Evolutionary conservation across 2,888 invertebrate genomes (phyloP).

Genomic region (Pristionchus entomophagus): DNA sequence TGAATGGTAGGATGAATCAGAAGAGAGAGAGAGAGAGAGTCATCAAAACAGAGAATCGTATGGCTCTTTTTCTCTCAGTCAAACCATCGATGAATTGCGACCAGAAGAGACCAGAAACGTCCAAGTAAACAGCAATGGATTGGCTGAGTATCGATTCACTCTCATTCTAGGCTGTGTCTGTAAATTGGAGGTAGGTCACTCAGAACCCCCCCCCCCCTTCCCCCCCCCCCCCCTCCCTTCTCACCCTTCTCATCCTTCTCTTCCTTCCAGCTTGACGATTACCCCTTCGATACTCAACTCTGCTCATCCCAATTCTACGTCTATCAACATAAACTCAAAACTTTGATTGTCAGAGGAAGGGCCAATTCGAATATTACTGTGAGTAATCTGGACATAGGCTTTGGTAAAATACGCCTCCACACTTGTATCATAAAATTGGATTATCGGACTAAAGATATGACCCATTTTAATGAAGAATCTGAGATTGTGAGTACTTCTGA

Average conservation of each 20-base stretch:
- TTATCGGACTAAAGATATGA: no score
- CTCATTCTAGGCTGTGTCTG: constrained; percentile 24
- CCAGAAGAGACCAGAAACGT: neutral
- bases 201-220: no score
- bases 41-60: neutral
- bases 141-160: constrained; percentile 7
- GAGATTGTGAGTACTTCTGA: no score
- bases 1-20: constrained; percentile 34
- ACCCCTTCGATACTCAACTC: constrained; percentile 28
- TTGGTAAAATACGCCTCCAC: no score
- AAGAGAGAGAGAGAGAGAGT: neutral
- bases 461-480: no score
- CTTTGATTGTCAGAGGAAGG: neutral
- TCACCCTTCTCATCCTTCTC: no score
- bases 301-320: neutral
- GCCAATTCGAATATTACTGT: neutral
- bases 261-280: neutral
- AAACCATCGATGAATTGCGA: constrained; percentile 25
- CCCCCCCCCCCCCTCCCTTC: no score
- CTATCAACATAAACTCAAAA: neutral
- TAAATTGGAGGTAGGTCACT: neutral
- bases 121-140: neutral
- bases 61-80: neutral
- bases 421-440: no score
- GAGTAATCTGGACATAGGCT: no score